A percentile compares a stretch with the other conserved stretches of the same genome.
phyloP scores from a whole-genome alignment of 2,113 vertebrate genomes.

The Strix uralensis region DNA sequence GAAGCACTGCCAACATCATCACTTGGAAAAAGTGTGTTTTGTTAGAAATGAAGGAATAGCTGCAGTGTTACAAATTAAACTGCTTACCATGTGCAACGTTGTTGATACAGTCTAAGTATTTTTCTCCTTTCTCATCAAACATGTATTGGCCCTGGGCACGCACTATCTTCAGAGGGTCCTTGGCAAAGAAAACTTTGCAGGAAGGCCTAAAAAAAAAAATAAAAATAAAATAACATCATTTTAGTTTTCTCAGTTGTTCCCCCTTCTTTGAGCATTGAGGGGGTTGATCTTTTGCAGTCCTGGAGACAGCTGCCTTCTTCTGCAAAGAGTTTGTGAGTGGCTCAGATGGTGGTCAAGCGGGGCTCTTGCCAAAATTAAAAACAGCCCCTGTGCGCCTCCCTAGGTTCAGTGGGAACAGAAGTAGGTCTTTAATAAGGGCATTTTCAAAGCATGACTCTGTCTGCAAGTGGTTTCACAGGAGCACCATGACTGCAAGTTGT shows the following conservation, averaged over 20 bases:
- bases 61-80: background rate
- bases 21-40: background rate
- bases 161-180: conserved; percentile 94
- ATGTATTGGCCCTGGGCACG: conserved; percentile 90
- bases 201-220: conserved; percentile 82
- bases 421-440: background rate
- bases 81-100: conserved; percentile 93
- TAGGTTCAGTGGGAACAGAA: background rate
- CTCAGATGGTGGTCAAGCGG: background rate
- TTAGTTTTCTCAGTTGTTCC: background rate
- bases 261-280: background rate
- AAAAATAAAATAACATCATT: background rate
- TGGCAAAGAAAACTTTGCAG: conserved; percentile 93
- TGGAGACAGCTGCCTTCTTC: background rate
- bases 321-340: background rate
- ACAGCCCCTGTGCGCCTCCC: accelerated
- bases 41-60: background rate
- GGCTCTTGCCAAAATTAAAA: background rate
- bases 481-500: background rate
- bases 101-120: conserved; percentile 95
- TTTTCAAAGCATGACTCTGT: background rate
- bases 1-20: background rate
- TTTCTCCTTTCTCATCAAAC: conserved; percentile 88
- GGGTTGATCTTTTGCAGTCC: background rate
- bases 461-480: background rate